Evolutionary conservation across 1,140 invertebrate species (phyloP).

Genomic region (Drosophila auraria): DNA sequence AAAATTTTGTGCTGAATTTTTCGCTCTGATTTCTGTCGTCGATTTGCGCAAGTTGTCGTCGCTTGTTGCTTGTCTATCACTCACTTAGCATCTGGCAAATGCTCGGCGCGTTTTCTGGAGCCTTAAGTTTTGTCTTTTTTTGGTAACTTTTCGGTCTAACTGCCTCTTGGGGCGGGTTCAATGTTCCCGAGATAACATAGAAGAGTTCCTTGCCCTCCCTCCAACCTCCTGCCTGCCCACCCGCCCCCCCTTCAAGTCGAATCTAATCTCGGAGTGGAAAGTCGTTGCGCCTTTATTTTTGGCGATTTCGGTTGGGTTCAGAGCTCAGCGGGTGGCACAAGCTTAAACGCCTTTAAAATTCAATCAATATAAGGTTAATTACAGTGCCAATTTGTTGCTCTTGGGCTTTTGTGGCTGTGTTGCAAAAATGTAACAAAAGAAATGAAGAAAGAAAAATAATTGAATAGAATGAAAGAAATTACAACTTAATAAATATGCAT

Average conservation of each 20-base stretch:
- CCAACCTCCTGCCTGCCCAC: too few relatives aligned
- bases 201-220: constrained; percentile 32
- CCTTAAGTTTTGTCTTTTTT: constrained; percentile 24
- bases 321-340: constrained; percentile 55
- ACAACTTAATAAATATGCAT: too few relatives aligned
- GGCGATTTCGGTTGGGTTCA: constrained; percentile 21
- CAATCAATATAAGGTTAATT: constrained; percentile 76
- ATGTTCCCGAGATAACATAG: constrained; percentile 32
- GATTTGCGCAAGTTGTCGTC: constrained; percentile 63
- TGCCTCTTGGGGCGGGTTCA: constrained; percentile 53
- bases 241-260: constrained; percentile 24
- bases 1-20: constrained; percentile 10
- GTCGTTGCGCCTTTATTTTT: constrained; percentile 13
- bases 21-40: constrained; percentile 51
- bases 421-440: neutral
- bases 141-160: constrained; percentile 15
- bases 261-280: constrained; percentile 17
- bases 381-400: constrained; percentile 46
- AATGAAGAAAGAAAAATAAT: too few relatives aligned
- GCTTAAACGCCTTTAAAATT: constrained; percentile 72
- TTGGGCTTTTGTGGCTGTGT: neutral
- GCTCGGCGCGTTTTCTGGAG: constrained; percentile 46
- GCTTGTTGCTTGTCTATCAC: constrained; percentile 63
- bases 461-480: neutral
- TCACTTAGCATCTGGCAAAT: constrained; percentile 62